Evolutionary conservation across 2,113 vertebrate genomes (phyloP).

Genomic region (Corythornis madagascariensis): DNA sequence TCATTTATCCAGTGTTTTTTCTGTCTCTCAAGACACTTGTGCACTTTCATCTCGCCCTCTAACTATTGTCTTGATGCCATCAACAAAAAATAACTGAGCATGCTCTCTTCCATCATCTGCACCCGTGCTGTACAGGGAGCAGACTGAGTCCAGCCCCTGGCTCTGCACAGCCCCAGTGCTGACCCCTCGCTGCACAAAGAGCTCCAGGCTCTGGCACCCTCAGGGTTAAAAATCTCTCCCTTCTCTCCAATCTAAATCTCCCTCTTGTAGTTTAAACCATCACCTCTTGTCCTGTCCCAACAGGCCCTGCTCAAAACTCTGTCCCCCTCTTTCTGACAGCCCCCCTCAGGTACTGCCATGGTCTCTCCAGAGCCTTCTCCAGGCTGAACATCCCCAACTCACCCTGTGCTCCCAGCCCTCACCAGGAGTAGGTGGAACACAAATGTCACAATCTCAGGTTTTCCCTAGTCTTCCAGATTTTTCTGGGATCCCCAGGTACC

Average conservation of each 20-base stretch:
- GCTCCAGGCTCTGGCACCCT: too few relatives aligned
- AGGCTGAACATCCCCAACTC: background rate
- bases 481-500: background rate
- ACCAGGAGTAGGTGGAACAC: background rate
- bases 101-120: background rate
- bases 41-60: background rate
- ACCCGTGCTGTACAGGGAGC: rapidly evolving
- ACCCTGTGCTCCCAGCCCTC: background rate
- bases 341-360: too few relatives aligned
- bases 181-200: too few relatives aligned
- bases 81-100: background rate
- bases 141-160: background rate
- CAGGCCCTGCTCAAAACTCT: too few relatives aligned
- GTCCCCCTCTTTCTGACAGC: too few relatives aligned
- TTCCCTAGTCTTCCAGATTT: background rate
- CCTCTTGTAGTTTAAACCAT: background rate
- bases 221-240: too few relatives aligned
- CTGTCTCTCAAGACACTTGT: background rate
- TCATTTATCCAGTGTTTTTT: background rate
- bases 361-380: too few relatives aligned
- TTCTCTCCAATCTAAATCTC: too few relatives aligned
- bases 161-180: rapidly evolving
- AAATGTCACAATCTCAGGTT: rapidly evolving
- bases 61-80: background rate
- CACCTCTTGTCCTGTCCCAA: background rate